Evolutionary conservation across 2,888 invertebrate species (phyloP).

Genomic region (Siphonodentalium dalli): DNA sequence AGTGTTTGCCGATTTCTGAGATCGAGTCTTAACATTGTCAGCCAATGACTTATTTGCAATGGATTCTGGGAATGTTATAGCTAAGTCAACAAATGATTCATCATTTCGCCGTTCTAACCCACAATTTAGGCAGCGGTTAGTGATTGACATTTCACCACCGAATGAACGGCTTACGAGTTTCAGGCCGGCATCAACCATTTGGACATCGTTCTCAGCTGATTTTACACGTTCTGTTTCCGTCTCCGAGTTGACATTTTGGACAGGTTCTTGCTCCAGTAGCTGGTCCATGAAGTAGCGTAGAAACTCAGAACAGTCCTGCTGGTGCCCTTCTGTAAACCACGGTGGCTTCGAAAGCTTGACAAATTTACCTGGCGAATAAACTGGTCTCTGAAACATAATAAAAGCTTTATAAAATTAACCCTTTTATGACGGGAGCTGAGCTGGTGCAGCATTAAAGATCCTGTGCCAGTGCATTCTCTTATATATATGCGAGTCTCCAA

Average conservation of each 20-base stretch:
- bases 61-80: constrained; percentile 62
- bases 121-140: constrained; percentile 78
- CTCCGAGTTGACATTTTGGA: background rate
- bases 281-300: constrained; percentile 77
- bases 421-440: no score
- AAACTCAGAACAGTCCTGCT: constrained; percentile 90
- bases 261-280: constrained; percentile 78
- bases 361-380: constrained; percentile 78
- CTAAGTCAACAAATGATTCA: constrained; percentile 81
- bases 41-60: constrained; percentile 28
- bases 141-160: constrained; percentile 79
- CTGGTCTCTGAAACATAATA: constrained; percentile 65
- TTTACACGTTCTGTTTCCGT: no score
- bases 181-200: background rate
- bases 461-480: no score
- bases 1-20: constrained; percentile 13
- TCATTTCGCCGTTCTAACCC: constrained; percentile 76
- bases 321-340: constrained; percentile 78
- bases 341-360: constrained; percentile 77
- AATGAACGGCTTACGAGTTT: constrained; percentile 69
- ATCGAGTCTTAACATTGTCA: constrained; percentile 30
- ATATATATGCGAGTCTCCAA: no score
- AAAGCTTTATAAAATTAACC: background rate
- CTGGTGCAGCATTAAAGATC: no score
- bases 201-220: constrained; percentile 3